Percentiles rank a stretch among this genome's conserved stretches.
These are phyloP conservation scores for Aythya baeri DNA, from an alignment of 2,113 vertebrate genomes.

Conservation along the genomic window DNA sequence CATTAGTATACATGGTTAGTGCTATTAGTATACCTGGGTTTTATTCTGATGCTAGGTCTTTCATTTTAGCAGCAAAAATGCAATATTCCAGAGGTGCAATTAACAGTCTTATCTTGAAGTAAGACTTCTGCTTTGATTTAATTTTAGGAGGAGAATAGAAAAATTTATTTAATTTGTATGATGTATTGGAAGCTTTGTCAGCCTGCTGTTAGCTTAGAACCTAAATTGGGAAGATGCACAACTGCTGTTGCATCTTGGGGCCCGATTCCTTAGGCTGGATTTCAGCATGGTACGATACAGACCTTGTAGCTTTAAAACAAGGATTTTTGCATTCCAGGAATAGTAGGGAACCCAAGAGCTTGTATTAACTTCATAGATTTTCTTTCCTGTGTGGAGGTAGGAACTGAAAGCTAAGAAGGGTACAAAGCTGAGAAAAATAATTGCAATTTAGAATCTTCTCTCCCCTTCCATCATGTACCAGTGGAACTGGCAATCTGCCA, in stretches of 20 bases:
- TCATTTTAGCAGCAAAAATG: not conserved
- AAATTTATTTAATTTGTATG: not conserved
- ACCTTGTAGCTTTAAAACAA: not conserved
- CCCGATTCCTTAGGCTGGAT: not conserved
- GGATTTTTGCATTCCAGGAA: not conserved
- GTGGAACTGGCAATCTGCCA: not conserved
- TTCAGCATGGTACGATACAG: not conserved
- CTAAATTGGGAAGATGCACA: not conserved
- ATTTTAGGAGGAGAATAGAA: not conserved
- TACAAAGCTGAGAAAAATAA: not conserved
- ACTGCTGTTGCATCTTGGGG: not conserved
- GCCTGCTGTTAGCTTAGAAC: not conserved
- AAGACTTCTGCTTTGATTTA: not conserved
- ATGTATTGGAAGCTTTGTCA: not conserved
- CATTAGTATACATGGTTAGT: rapidly evolving
- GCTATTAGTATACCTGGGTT: rapidly evolving
- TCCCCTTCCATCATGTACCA: not conserved
- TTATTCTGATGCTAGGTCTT: not conserved
- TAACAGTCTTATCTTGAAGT: not conserved
- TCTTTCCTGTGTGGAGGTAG: rapidly evolving
- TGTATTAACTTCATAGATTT: not conserved
- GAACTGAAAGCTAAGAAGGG: not conserved
- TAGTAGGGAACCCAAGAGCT: not conserved
- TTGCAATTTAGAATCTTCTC: not conserved
- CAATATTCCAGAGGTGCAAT: not conserved